These are phyloP conservation scores for Urocyon cinereoargenteus DNA, from an alignment of 2,797 vertebrate species.

Conservation along the genomic window DNA sequence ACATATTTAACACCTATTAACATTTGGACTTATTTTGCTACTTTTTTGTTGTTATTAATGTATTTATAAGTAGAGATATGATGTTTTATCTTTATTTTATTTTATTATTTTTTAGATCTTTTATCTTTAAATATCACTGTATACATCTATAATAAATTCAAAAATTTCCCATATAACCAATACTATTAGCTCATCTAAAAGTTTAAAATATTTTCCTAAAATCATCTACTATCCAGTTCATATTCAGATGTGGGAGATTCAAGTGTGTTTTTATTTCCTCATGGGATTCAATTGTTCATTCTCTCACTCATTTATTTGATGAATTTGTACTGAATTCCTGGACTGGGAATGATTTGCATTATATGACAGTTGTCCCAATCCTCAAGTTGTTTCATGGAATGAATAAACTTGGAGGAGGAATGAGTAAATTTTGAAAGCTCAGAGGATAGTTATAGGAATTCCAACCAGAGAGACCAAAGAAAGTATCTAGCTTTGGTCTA, in stretches of 20 bases:
- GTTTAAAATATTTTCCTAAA: background rate
- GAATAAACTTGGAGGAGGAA: background rate
- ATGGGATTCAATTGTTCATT: background rate
- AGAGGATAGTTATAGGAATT: background rate
- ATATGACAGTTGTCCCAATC: background rate
- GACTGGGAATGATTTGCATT: background rate
- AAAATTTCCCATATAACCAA: background rate
- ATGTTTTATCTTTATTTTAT: no score
- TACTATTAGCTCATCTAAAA: background rate
- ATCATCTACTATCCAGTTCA: background rate
- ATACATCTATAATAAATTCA: background rate
- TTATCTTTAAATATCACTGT: background rate
- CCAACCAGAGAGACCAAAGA: background rate
- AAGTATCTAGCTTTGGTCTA: background rate
- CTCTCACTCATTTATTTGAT: background rate
- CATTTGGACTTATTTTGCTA: background rate
- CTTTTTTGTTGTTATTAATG: background rate
- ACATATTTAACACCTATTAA: background rate
- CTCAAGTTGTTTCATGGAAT: background rate
- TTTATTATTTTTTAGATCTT: background rate
- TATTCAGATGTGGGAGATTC: background rate
- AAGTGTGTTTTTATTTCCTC: background rate
- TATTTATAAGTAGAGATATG: background rate
- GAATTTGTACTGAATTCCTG: background rate
- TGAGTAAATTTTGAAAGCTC: background rate